Conservation (phyloP, 2,797 vertebrate genomes). For the Amblyraja radiata region DNA sequence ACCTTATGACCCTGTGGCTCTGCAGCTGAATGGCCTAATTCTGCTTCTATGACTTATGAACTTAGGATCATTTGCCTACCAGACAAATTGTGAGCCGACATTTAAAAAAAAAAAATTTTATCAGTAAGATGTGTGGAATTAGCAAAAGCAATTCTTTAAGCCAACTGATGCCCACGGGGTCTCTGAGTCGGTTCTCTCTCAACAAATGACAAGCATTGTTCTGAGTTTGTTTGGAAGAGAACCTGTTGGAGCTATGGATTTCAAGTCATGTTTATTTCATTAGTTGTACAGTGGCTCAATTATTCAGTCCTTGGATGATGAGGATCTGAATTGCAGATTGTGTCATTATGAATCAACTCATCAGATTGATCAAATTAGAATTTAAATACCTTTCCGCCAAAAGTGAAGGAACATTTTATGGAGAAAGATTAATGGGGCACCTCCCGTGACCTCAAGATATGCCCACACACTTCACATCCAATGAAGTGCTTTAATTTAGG, state of each 20-base stretch:
- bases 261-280: constrained; percentile 15
- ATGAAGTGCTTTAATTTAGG: not conserved
- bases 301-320: not conserved
- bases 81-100: too few relatives aligned
- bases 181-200: too few relatives aligned
- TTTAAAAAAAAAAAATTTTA: too few relatives aligned
- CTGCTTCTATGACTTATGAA: too few relatives aligned
- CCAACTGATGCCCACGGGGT: too few relatives aligned
- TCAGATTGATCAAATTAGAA: constrained; percentile 13
- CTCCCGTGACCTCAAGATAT: not conserved
- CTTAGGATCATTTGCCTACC: too few relatives aligned
- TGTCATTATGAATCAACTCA: not conserved
- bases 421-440: not conserved
- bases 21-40: too few relatives aligned
- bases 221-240: not conserved
- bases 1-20: too few relatives aligned
- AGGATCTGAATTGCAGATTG: constrained; percentile 7
- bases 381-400: not conserved
- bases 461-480: not conserved
- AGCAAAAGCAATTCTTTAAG: too few relatives aligned
- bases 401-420: not conserved
- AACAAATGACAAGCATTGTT: too few relatives aligned
- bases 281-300: constrained; percentile 1
- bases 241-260: not conserved
- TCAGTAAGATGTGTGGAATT: too few relatives aligned